Evolutionary conservation across 2,888 invertebrate species (phyloP).

Genomic region (Drosophila meridiana): DNA sequence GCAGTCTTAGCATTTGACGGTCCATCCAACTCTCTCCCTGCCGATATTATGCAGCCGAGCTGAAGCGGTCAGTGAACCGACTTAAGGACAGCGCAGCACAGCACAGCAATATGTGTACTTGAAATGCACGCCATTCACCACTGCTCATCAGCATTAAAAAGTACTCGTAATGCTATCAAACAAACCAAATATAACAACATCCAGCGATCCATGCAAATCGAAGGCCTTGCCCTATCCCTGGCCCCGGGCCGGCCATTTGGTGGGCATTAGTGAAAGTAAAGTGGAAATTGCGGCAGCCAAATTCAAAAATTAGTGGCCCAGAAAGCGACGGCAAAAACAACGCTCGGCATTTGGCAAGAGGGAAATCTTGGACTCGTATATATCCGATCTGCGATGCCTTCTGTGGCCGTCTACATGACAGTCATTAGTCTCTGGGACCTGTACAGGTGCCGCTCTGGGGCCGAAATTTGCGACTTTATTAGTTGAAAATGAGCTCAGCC

Average conservation of each 20-base stretch:
- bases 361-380: conserved; percentile 4
- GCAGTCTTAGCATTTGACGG: conserved; percentile 12
- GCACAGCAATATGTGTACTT: background rate
- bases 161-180: conserved; percentile 26
- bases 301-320: conserved; percentile 55
- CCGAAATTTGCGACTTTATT: conserved; percentile 73
- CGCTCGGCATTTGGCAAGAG: conserved; percentile 10
- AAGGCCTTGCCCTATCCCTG: conserved; percentile 16
- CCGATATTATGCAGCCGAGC: conserved; percentile 6
- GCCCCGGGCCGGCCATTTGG: conserved; percentile 12
- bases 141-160: conserved; percentile 6
- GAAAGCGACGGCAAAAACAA: conserved; percentile 48
- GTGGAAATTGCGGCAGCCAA: conserved; percentile 44
- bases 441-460: conserved; percentile 30
- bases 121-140: conserved; percentile 18
- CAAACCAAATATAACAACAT: conserved; percentile 22
- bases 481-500: conserved; percentile 52
- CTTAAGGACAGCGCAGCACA: background rate
- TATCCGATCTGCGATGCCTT: conserved; percentile 12
- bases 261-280: conserved; percentile 65
- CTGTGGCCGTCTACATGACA: conserved; percentile 18
- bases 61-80: conserved; percentile 17
- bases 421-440: conserved; percentile 45
- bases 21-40: background rate
- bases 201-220: conserved; percentile 44